A percentile compares a stretch with the other conserved stretches of the same genome.
Conservation (phyloP, 2,888 invertebrate species). For the Xestia ashworthii region DNA sequence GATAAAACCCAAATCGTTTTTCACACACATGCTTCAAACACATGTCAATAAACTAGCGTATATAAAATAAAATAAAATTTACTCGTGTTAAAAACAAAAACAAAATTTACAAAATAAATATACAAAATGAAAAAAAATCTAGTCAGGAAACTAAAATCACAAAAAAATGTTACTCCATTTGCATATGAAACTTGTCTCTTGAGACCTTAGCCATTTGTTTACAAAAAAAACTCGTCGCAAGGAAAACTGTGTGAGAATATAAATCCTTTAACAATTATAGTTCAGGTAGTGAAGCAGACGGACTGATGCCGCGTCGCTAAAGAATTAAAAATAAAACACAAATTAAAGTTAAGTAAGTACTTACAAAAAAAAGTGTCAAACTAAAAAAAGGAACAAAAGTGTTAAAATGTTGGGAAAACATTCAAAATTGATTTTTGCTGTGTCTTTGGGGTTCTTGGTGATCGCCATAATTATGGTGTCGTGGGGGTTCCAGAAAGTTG, state of each 20-base stretch:
- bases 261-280: constrained; percentile 66
- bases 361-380: background rate
- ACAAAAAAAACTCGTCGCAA: constrained; percentile 48
- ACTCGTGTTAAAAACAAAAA: background rate
- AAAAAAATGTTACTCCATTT: constrained; percentile 12
- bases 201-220: constrained; percentile 21
- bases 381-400: constrained; percentile 38
- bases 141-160: background rate
- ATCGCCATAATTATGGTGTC: constrained; percentile 83
- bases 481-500: constrained; percentile 88
- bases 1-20: background rate
- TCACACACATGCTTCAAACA: too few relatives aligned
- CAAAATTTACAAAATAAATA: background rate
- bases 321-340: constrained; percentile 1
- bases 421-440: constrained; percentile 77
- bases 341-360: constrained; percentile 23
- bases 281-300: constrained; percentile 64
- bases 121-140: background rate
- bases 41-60: background rate
- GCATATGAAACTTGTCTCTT: constrained; percentile 57
- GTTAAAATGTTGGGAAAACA: constrained; percentile 81
- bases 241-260: constrained; percentile 62
- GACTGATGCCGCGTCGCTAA: constrained; percentile 59
- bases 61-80: background rate
- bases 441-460: constrained; percentile 80